Base-by-base conservation (phyloP, 2,797 vertebrate genomes). In the Iguana delicatissima region DNA sequence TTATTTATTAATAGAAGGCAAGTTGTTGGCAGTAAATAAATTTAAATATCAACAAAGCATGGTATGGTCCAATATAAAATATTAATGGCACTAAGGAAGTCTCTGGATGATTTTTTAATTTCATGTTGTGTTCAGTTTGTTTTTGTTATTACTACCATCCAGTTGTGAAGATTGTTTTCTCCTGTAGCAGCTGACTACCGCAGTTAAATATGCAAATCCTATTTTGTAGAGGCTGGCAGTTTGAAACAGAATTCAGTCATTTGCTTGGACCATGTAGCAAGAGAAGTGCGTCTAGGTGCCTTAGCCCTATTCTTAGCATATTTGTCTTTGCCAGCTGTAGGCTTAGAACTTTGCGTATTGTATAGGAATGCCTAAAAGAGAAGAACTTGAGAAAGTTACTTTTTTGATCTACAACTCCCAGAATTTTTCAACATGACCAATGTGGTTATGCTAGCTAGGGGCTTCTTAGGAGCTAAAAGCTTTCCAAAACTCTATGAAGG, bases 11-110 rank as follows among this genome's bases (percentile, higher is more conserved):
- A 87, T 62, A 87, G 9, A 72, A 86, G 26, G 35, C 73, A 77
- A 10, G 57, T 79, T 79, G 38, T 74, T 55, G 84, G 13, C 50
- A 86, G n/a, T 74, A 73, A 74, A 57, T 74, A 74, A 6, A 84
- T 64, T 46, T 79, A 79, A 87, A 46, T 32, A 79, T 79, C 74
- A 87, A 79, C 38, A 62, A 87, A 79, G 64, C 73, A 87, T 38
- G 42, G 32, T 16, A 14, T 32, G 32, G n/a, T 52, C 83, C 1
- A 1, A 73, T 59, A 24, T 76, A n/a, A 42, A 55, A 0, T 76
- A 12, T 8, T 22, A 0, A 0, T 0, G 0, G 42, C 67, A 3
- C 4, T 81, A 3, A 26, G 32, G 10, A 84, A 50, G 50, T 89
- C 52, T 86, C 20, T 0, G 10, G 29, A 67, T 0, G 35, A 29